Base-by-base conservation (phyloP, 1,140 invertebrate species). In the Drosophila micromelanica region DNA sequence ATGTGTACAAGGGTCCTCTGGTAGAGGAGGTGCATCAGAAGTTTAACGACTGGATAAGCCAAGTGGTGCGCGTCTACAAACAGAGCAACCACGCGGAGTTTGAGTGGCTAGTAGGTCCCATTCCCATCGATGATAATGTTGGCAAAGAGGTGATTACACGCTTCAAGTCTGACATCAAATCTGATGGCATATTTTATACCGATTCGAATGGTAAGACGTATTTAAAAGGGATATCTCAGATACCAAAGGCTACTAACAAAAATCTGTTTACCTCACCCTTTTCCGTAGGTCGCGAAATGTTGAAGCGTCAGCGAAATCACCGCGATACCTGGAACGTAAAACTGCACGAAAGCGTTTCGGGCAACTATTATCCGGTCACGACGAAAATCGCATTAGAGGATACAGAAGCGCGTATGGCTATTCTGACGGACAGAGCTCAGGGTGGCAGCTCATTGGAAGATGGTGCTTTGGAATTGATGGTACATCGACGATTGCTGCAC, bases 281-380 rank as follows among this genome's bases (percentile, higher is more conserved):
- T 42, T 30, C 4, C 20, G 5, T 3, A 84, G 80, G 98, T 0
- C 93, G 98, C 38, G 97, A 99, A 92, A 95, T 97, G 91, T 81
- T 99, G 32, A 94, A 95, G 78, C 93, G 98, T 55, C 93, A 94
- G 65, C 92, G 95, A 27, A 94, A 99, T 90, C 94, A 94, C 59
- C 92, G 97, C 30, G 95, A 96, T 17, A 90, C 78, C 15, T 91
- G 84, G 84, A 59, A 72, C 11, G 15, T 89, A 1, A 73, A 73
- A 9, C 43, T 89, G 2, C 38, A 73, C 7, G 84, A 90, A 54
- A 61, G 27, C 23, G 70, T 90, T 2, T 8, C 93, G 95, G 96
- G 95, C 1, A 99, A 99, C 92, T 99, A 98, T 92, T 99, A 98
- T 92, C 98, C 98, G 0, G 94, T 99, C 2, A 98, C 97, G 23